A percentile compares a stretch with the other conserved stretches of the same genome.
Evolutionary conservation across 1,140 invertebrate genomes (phyloP).

Genomic region (Saccostrea glomerata): DNA sequence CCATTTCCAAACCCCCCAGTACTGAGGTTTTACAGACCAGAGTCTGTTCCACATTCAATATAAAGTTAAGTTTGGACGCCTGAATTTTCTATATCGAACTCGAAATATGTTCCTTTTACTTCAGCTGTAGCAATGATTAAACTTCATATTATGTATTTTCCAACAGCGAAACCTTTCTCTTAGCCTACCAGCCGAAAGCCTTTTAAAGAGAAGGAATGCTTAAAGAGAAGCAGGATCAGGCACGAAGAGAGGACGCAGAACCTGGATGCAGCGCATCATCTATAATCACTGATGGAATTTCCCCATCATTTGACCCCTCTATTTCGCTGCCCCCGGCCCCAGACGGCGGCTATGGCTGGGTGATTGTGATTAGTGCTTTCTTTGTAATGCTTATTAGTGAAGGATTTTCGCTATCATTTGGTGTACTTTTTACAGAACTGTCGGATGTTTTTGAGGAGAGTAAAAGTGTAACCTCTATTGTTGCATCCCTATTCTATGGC

Average conservation of each 20-base stretch:
- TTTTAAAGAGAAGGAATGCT: constrained; percentile 44
- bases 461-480: constrained; percentile 93
- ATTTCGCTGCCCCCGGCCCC: constrained; percentile 83
- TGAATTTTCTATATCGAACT: too few relatives aligned
- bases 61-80: too few relatives aligned
- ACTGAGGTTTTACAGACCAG: too few relatives aligned
- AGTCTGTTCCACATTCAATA: too few relatives aligned
- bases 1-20: too few relatives aligned
- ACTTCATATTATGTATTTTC: too few relatives aligned
- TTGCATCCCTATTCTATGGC: constrained; percentile 75
- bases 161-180: too few relatives aligned
- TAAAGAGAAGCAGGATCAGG: constrained; percentile 34
- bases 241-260: constrained; percentile 15
- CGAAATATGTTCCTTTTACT: too few relatives aligned
- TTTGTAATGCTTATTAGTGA: constrained; percentile 95
- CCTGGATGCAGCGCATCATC: constrained; percentile 44
- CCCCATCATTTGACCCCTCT: constrained; percentile 54
- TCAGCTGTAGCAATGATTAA: too few relatives aligned
- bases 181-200: neutral
- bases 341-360: constrained; percentile 91
- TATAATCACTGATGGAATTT: constrained; percentile 51
- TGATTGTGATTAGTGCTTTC: constrained; percentile 89
- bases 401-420: constrained; percentile 83
- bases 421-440: constrained; percentile 83
- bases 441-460: constrained; percentile 90